Evolutionary conservation across 2,797 vertebrate genomes (phyloP), one percentile per base, ranked within the genome.

Genomic region (Muscicapa striata): DNA sequence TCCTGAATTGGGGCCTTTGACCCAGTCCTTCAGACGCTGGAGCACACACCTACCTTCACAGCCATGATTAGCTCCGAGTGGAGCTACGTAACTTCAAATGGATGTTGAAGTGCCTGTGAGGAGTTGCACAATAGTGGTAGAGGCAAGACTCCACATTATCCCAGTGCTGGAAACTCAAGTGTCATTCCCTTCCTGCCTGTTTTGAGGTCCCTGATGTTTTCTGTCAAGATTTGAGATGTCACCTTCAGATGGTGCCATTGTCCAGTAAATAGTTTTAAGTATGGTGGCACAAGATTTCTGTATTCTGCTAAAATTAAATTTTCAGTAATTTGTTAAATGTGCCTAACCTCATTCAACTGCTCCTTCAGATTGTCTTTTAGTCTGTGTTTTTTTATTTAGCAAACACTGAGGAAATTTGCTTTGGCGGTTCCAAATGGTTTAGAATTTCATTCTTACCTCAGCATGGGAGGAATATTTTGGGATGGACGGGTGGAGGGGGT

Each of bases 321-420:
- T 93, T 95, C 32, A 69, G 82, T 96, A 46, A 93, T 96, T 95
- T 92, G 45, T 93, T 95, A 93, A 83, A 64, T 61, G 73, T 90
- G n/a, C 66, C 81, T 95, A 58, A 57, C 11, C 27, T 80, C 18
- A 70, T 86, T 85, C 63, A 94, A 3, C 75, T 38, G 15, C 67
- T 89, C 57, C 29, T 69, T 87, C 78, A 82, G 24, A 18, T 87
- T 76, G 43, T 38, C 68, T 75, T 70, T 57, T 38, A 32, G 12
- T 61, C 45, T 84, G n/a, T 55, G 40, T 9, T 63, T 7, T 8
- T 38, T 59, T 68, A 38, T 54, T 79, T 67, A 49, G 18, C 12
- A 4, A 76, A 87, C 67, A 73, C 14, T 0, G 9, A 77, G 52
- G 38, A 89, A 59, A 40, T 64, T 49, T 86, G 32, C 30, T 68